Conservation (phyloP, 1,140 invertebrate genomes). For the Bombus sibiricus region DNA sequence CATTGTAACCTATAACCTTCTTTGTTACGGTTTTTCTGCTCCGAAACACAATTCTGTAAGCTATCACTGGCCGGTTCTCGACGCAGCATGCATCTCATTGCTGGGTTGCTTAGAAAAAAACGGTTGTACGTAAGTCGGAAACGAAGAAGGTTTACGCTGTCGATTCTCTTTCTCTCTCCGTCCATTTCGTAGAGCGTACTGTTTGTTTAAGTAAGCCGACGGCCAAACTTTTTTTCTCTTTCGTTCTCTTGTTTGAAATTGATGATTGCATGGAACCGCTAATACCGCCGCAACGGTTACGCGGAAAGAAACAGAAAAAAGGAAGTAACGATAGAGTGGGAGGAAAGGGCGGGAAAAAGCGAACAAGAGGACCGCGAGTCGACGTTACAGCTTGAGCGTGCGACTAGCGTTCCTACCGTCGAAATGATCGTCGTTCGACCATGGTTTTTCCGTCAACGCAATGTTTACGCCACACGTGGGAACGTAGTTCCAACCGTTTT, state of each 20-base stretch:
- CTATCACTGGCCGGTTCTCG: constrained; percentile 24
- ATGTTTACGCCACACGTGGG: constrained; percentile 57
- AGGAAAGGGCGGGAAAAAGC: not conserved
- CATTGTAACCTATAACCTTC: not conserved
- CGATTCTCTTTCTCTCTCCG: constrained; percentile 64
- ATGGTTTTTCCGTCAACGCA: constrained; percentile 32
- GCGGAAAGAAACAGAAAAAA: constrained; percentile 27
- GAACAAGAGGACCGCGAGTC: not conserved
- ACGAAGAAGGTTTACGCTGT: constrained; percentile 37
- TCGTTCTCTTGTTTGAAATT: constrained; percentile 60
- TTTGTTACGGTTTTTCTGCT: not conserved
- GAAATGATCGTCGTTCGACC: constrained; percentile 35
- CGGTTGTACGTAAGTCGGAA: constrained; percentile 42
- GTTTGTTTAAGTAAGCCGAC: constrained; percentile 76
- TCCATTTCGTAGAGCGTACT: constrained; percentile 69
- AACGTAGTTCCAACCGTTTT: constrained; percentile 39
- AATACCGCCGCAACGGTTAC: constrained; percentile 70
- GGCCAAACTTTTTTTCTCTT: constrained; percentile 65
- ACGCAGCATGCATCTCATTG: constrained; percentile 1
- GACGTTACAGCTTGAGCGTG: constrained; percentile 12
- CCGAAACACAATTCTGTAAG: not conserved
- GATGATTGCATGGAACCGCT: constrained; percentile 74
- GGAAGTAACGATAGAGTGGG: not conserved
- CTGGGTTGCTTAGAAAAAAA: constrained; percentile 37
- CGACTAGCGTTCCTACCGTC: not conserved